A percentile compares a stretch with the other conserved stretches of the same genome.
phyloP scores from a whole-genome alignment of 2,113 vertebrate genomes.

The Steatornis caripensis region DNA sequence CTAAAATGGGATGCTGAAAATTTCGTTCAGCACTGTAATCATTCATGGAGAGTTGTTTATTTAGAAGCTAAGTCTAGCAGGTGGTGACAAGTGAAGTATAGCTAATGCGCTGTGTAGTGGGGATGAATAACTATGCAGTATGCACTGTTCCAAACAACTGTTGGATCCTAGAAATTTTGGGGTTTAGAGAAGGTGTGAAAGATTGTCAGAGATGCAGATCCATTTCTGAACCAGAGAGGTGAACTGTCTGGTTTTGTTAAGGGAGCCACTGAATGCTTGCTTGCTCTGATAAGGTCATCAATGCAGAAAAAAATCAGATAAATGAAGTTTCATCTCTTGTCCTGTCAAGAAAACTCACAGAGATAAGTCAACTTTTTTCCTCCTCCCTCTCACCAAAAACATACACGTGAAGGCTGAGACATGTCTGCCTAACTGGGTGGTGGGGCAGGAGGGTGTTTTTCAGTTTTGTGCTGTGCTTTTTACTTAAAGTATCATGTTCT shows the following conservation, averaged over 20 bases:
- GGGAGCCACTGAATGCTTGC: not conserved
- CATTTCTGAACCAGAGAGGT: not conserved
- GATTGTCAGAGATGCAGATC: not conserved
- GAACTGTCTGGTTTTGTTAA: not conserved
- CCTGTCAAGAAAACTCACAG: not conserved
- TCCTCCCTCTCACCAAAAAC: not conserved
- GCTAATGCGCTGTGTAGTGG: not conserved
- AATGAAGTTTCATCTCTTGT: not conserved
- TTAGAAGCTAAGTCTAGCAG: not conserved
- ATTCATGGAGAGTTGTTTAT: not conserved
- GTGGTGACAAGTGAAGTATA: not conserved
- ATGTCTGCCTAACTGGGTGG: not conserved
- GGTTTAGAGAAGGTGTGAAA: not conserved
- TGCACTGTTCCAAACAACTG: not conserved
- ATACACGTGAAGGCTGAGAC: not conserved
- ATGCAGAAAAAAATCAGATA: not conserved
- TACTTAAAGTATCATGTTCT: not conserved
- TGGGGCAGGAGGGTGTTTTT: not conserved
- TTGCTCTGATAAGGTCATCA: not conserved
- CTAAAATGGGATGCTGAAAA: not conserved
- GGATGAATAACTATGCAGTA: not conserved
- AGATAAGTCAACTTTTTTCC: not conserved
- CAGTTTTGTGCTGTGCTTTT: not conserved
- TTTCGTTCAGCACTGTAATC: not conserved
- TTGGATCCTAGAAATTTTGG: not conserved